Evolutionary conservation across 2,113 vertebrate species (phyloP), one percentile per base, ranked within the genome.

Genomic region (Chrysemys picta): DNA sequence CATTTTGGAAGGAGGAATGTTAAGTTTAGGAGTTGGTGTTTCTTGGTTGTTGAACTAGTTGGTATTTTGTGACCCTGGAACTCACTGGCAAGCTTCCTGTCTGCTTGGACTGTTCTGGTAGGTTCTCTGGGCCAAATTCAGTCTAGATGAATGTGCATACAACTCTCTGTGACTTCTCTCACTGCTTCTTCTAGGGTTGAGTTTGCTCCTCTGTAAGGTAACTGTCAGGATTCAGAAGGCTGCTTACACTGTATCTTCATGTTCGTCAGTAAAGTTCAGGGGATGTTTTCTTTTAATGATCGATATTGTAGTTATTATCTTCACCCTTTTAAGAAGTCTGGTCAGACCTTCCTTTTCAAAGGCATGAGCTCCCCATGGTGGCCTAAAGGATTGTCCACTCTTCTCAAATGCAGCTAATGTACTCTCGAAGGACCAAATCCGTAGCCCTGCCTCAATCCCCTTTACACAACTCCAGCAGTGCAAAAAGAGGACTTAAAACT

Each of bases 281-380:
- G 3, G 5, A 6, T 52, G 24, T 17, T 87, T 93, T 81, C 65
- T 90, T 25, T 52, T n/a, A 22, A 10, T 45, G 22, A 21, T 52
- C 69, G 69, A 75, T 57, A 78, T 75, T 54, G 78, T 50, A 3
- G 9, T 83, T 65, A 4, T 35, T 89, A 16, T 7, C 90, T 83
- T 85, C 6, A 27, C 54, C 75, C 50, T 49, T 31, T 2, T 42
- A 6, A 4, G 53, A 52, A 87, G 57, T 2, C 22, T 7, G 16
- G 2, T 31, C 65, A 89, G 93, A 2, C 52, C 8, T 80, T 92
- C 31, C 62, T 91, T 85, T 49, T 47, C 76, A 84, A 75, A 83
- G 14, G 38, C 17, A 59, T 79, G 79, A 57, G 13, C 38, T 62
- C 50, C 4, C 11, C 0, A 1, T 10, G 1, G 22, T 1, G 56